These are phyloP conservation scores for Xylocampa areola DNA, from an alignment of 2,888 invertebrate genomes.

Conservation along the genomic window DNA sequence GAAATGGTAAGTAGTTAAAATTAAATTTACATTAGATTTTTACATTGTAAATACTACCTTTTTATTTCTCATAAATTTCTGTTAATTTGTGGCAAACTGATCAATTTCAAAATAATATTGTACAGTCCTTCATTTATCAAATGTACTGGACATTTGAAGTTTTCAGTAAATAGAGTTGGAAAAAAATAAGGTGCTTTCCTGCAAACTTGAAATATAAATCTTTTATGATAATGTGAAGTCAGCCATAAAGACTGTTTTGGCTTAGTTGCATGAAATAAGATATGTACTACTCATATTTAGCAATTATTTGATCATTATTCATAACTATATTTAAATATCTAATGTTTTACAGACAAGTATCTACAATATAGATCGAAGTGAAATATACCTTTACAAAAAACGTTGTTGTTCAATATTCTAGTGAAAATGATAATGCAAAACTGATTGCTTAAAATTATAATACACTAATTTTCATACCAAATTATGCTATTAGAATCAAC, in stretches of 20 bases:
- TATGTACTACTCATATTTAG: constrained; percentile 25
- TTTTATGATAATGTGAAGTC: constrained; percentile 14
- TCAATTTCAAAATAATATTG: too few species aligned
- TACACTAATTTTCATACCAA: constrained; percentile 26
- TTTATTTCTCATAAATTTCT: too few species aligned
- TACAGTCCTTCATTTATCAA: too few species aligned
- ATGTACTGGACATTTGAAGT: too few species aligned
- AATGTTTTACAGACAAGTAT: background rate
- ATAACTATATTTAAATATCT: background rate
- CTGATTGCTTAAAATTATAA: constrained; percentile 24
- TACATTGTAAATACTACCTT: too few species aligned
- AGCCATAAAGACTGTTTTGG: background rate
- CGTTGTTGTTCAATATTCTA: constrained; percentile 20
- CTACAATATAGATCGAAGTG: background rate
- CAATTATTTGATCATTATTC: background rate
- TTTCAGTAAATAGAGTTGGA: too few species aligned
- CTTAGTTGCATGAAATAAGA: constrained; percentile 39
- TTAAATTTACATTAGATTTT: too few species aligned
- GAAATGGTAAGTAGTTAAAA: too few species aligned
- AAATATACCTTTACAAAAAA: constrained; percentile 17
- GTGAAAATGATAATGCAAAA: constrained; percentile 29
- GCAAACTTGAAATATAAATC: too few species aligned
- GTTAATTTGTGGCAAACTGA: too few species aligned
- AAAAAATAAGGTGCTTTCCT: too few species aligned
- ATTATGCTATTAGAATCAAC: constrained; percentile 34